These are phyloP conservation scores for Nyctalus aviator DNA, from an alignment of 2,797 vertebrate genomes.

Conservation along the genomic window DNA sequence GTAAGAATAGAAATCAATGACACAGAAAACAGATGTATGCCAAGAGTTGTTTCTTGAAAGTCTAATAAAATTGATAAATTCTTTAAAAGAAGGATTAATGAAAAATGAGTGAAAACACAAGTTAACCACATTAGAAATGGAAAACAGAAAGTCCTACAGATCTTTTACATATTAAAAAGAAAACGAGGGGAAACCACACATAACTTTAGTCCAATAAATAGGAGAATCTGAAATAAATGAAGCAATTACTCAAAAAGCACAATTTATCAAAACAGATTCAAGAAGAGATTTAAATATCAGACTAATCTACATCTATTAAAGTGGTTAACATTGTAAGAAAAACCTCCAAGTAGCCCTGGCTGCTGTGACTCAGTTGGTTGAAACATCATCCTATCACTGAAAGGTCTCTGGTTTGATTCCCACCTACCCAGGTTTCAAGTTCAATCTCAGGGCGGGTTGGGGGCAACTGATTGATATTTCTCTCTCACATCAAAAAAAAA, in stretches of 20 bases:
- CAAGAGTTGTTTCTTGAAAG: constrained; percentile 58
- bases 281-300: constrained; percentile 39
- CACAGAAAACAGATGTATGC: not conserved
- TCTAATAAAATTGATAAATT: not conserved
- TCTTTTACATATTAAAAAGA: not conserved
- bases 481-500: not conserved
- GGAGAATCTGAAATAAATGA: constrained; percentile 15
- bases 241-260: constrained; percentile 16
- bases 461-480: not conserved
- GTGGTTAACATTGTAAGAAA: constrained; percentile 40
- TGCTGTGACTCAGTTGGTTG: not conserved
- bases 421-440: too few species aligned
- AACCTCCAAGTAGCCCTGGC: not conserved
- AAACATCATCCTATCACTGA: not conserved
- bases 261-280: constrained; percentile 42
- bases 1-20: constrained; percentile 22
- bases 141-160: not conserved
- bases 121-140: constrained; percentile 10
- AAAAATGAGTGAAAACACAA: constrained; percentile 44
- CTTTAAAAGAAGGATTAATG: not conserved
- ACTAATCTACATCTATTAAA: constrained; percentile 46
- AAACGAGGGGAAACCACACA: constrained; percentile 8
- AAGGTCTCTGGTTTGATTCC: not conserved
- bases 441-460: too few species aligned
- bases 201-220: constrained; percentile 23